A percentile compares a stretch with the other conserved stretches of the same genome.
phyloP scores from a whole-genome alignment of 2,797 vertebrate genomes.

The Rhincodon typus region DNA sequence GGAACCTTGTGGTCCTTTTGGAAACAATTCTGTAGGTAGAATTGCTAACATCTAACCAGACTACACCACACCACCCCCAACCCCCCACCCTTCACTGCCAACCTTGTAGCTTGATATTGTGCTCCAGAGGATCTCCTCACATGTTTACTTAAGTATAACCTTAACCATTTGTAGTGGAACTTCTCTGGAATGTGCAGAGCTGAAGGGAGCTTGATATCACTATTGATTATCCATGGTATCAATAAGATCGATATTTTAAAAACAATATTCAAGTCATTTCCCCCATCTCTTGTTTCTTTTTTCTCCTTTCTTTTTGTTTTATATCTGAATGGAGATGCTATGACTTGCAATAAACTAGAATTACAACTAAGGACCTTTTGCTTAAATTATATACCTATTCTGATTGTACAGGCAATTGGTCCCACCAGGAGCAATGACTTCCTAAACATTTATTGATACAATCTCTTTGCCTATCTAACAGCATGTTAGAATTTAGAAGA shows the following conservation, averaged over 20 bases:
- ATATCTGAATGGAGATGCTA: not conserved
- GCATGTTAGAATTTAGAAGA: not conserved
- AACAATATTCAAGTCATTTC: not conserved
- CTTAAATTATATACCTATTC: not conserved
- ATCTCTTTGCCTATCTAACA: not conserved
- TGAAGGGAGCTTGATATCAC: not conserved
- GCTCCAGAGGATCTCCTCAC: not conserved
- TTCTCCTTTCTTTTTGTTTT: not conserved
- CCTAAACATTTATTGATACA: not conserved
- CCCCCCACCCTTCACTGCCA: not conserved
- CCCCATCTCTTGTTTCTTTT: not conserved
- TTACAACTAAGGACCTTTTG: not conserved
- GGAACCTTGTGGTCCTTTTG: not conserved
- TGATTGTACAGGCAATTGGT: not conserved
- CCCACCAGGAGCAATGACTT: not conserved
- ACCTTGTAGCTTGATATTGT: not conserved
- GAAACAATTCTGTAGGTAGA: not conserved
- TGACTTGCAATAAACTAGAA: not conserved
- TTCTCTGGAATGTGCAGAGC: not conserved
- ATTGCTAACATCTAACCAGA: too few relatives aligned
- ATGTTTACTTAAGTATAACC: too few relatives aligned
- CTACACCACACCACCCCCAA: too few relatives aligned
- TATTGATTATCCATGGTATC: not conserved
- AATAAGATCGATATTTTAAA: not conserved
- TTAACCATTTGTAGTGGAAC: not conserved